Conservation (phyloP, 2,113 vertebrate species). For the Aepyceros melampus region DNA sequence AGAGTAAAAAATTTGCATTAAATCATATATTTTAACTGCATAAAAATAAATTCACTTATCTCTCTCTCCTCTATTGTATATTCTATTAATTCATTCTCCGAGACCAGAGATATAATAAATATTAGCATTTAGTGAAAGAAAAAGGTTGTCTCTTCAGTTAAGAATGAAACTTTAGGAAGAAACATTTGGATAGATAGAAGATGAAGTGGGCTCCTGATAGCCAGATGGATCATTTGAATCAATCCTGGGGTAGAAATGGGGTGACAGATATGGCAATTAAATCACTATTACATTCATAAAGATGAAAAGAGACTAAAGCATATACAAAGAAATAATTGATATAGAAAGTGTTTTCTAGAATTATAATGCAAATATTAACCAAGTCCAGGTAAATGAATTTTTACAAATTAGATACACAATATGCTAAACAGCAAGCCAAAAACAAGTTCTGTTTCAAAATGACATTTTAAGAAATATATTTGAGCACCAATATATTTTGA, state of each 20-base stretch:
- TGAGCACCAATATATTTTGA: background rate
- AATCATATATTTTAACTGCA: background rate
- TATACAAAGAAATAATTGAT: background rate
- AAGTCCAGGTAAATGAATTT: background rate
- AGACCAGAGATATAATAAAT: background rate
- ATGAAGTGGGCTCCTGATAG: background rate
- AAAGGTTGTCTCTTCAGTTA: background rate
- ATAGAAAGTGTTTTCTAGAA: background rate
- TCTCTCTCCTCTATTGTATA: background rate
- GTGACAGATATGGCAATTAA: background rate
- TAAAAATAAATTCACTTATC: background rate
- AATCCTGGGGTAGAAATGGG: background rate
- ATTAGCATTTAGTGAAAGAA: background rate
- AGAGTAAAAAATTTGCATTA: background rate
- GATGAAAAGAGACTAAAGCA: background rate
- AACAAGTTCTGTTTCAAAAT: background rate
- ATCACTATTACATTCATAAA: background rate
- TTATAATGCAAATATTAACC: background rate
- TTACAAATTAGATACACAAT: background rate
- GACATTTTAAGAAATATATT: background rate
- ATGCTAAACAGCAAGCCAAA: background rate
- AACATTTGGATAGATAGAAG: background rate
- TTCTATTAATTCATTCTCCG: background rate
- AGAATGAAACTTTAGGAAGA: background rate
- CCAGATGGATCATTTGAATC: background rate